Percentiles rank a stretch among this genome's conserved stretches.
These are phyloP conservation scores for Eurystomus gularis DNA, from an alignment of 2,113 vertebrate genomes.

Conservation along the genomic window DNA sequence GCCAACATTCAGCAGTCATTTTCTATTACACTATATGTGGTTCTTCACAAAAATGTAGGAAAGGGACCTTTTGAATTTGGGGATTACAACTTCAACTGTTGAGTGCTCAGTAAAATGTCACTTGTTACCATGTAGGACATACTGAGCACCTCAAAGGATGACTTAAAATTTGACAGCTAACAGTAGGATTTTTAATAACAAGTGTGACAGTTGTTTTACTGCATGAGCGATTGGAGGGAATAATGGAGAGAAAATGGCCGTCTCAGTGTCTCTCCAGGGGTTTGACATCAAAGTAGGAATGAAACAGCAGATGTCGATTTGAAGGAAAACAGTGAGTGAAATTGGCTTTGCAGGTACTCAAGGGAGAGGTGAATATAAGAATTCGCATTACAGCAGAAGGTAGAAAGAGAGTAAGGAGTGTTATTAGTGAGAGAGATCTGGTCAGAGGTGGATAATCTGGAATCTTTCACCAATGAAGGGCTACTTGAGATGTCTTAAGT, in stretches of 20 bases:
- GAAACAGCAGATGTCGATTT: background rate
- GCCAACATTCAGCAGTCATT: background rate
- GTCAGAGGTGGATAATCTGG: background rate
- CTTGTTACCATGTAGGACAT: background rate
- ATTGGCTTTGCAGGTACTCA: background rate
- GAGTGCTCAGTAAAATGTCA: background rate
- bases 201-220: background rate
- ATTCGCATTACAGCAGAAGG: background rate
- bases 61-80: background rate
- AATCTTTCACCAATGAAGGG: background rate
- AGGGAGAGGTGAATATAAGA: background rate
- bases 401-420: background rate
- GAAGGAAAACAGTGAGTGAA: background rate
- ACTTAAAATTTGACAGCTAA: background rate
- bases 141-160: background rate
- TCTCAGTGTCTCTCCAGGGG: background rate
- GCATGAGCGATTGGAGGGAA: background rate
- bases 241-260: background rate
- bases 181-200: background rate
- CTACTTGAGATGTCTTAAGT: background rate
- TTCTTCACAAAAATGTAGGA: background rate
- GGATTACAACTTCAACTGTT: background rate
- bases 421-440: background rate
- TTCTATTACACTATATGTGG: background rate
- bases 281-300: background rate